A percentile compares a stretch with the other conserved stretches of the same genome.
These are phyloP conservation scores for Spinus olivaceus DNA, from an alignment of 2,797 vertebrate genomes.

Conservation along the genomic window DNA sequence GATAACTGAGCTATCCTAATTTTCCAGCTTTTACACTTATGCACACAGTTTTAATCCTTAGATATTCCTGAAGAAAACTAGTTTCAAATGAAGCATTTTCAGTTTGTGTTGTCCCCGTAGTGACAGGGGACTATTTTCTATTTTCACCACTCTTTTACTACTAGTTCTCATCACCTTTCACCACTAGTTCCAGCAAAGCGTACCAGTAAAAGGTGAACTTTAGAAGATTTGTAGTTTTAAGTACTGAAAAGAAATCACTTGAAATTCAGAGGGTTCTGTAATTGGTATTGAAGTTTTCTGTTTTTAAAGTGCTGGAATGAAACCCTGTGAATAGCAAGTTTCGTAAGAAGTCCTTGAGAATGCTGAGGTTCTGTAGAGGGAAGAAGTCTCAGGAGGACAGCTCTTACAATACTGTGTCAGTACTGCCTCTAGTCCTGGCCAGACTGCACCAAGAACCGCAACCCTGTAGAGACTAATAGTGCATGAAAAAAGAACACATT, in stretches of 20 bases:
- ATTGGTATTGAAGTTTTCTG: not conserved
- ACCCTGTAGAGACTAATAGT: not conserved
- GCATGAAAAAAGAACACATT: not conserved
- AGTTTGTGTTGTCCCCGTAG: not conserved
- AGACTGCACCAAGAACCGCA: not conserved
- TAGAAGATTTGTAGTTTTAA: not conserved
- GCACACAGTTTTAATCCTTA: not conserved
- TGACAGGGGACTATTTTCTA: not conserved
- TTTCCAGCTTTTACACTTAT: not conserved
- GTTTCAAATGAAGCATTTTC: not conserved
- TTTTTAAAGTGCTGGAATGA: not conserved
- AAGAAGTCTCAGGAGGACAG: not conserved
- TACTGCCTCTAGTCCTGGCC: not conserved
- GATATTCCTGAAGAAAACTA: not conserved
- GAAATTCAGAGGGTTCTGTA: not conserved
- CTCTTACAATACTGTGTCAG: not conserved
- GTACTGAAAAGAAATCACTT: not conserved
- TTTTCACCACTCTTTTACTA: not conserved
- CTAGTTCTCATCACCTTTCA: not conserved
- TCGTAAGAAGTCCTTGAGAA: not conserved
- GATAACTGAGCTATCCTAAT: not conserved
- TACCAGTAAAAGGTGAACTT: not conserved
- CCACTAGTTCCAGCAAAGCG: not conserved
- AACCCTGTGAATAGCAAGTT: not conserved
- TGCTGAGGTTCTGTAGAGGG: not conserved